Evolutionary conservation across 2,797 vertebrate species (phyloP).

Genomic region (Sebastes taczanowskii): DNA sequence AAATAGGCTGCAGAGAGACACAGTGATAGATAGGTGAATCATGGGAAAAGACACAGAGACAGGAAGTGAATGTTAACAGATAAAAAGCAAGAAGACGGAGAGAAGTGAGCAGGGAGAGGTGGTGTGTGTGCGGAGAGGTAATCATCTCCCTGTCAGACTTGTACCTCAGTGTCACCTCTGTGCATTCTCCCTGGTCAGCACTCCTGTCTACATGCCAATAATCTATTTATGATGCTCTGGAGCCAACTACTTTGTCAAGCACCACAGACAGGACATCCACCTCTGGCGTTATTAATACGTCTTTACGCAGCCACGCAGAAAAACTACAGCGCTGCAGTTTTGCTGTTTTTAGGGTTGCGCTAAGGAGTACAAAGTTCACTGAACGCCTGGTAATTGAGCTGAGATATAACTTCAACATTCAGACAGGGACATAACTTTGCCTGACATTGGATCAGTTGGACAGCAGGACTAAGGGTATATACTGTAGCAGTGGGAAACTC

Average conservation of each 20-base stretch:
- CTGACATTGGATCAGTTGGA: neutral
- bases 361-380: neutral
- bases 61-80: conserved; percentile 31
- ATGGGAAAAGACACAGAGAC: neutral
- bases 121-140: neutral
- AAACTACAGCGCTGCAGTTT: conserved; percentile 27
- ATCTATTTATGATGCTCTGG: conserved; percentile 67
- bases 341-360: neutral
- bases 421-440: neutral
- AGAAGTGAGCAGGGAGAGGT: conserved; percentile 5
- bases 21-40: conserved; percentile 15
- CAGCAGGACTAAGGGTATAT: too few species aligned
- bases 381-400: neutral
- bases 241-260: conserved; percentile 50
- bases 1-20: neutral
- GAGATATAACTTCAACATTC: neutral
- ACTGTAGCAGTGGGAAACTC: too few species aligned
- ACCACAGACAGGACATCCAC: conserved; percentile 6
- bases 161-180: conserved; percentile 66
- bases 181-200: conserved; percentile 59
- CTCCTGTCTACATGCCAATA: conserved; percentile 64
- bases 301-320: conserved; percentile 19
- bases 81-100: conserved; percentile 7
- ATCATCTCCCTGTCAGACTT: conserved; percentile 52
- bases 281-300: conserved; percentile 26